Base-by-base conservation (phyloP, 2,888 invertebrate species). In the Peribatodes rhomboidaria region DNA sequence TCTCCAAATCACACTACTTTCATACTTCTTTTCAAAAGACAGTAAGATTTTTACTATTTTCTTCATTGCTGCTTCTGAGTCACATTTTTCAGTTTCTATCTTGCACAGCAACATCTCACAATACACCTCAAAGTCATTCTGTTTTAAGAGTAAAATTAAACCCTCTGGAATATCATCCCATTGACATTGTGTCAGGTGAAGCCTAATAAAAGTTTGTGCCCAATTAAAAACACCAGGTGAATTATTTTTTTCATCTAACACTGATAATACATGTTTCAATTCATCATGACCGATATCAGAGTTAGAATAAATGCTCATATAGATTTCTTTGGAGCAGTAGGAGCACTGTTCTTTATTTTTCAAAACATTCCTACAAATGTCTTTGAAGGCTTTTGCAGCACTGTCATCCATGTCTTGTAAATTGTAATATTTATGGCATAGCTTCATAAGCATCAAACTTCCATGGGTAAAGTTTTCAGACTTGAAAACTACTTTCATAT, bases 391-490 rank as follows among this genome's bases (percentile, higher is more conserved):
- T n/a, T 42, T 61, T 46, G 33, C 22, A 20, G 53, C 31, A 20
- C 10, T 50, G 11, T 11, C 16, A 42, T 42, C 8, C 1, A 83
- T 76, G 18, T 77, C 66, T 42, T 72, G 56, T 27, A 41, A 54
- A 22, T 50, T 66, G 69, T 80, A 80, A 58, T 82, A 69, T 70
- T 84, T 85, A 39, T 78, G 56, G 63, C 82, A 89, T 61, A 80
- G 68, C 53, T 75, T 70, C 18, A 87, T 61, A 54, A 92, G 68
- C 55, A 88, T 70, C n/a, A 92, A 73, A 68, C 72, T 69, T 1
- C 93, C 93, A 81, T 93, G 91, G n/a, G 89, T 67, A 53, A 74
- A 76, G 76, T 92, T 92, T 78, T 92, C 91, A 4, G 84, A 71
- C 6, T 67, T 27, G 60, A 54, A 68, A 42, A 76, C 70, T 68